Evolutionary conservation across 2,888 invertebrate species (phyloP).

Genomic region (Zhuqinia jingwanae): DNA sequence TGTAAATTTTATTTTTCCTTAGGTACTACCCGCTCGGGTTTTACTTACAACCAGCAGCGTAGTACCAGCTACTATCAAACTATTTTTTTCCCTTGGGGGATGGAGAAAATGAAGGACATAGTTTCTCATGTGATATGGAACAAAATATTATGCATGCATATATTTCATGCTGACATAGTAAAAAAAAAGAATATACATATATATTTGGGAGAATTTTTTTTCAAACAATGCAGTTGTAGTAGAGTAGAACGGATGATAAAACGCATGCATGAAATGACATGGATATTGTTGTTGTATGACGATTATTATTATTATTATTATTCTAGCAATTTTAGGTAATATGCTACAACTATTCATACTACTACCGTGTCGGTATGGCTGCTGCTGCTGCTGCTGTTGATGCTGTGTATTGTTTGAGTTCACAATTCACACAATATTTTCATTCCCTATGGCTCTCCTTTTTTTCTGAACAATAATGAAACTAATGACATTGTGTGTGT

Average conservation of each 20-base stretch:
- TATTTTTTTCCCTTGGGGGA: no score
- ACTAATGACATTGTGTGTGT: conserved; percentile 59
- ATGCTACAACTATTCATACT: no score
- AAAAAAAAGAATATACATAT: no score
- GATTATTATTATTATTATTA: no score
- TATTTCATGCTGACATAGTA: conserved; percentile 42
- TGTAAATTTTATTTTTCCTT: not conserved
- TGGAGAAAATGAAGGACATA: not conserved
- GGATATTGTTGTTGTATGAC: conserved; percentile 3
- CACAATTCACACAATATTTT: conserved; percentile 10
- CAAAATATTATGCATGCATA: conserved; percentile 36
- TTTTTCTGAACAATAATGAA: conserved; percentile 57
- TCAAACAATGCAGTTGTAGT: conserved; percentile 25
- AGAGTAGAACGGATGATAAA: conserved; percentile 37
- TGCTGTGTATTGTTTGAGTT: conserved; percentile 41
- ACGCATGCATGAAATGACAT: conserved; percentile 46
- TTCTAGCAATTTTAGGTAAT: no score
- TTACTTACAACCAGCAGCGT: no score
- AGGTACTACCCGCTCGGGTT: not conserved
- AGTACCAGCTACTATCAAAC: no score
- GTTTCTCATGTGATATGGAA: conserved; percentile 9
- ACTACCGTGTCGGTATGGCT: not conserved
- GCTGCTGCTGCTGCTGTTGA: not conserved
- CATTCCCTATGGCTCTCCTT: conserved; percentile 47
- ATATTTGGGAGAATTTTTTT: conserved; percentile 35